Evolutionary conservation across 2,113 vertebrate species (phyloP).

Genomic region (Pipa parva): DNA sequence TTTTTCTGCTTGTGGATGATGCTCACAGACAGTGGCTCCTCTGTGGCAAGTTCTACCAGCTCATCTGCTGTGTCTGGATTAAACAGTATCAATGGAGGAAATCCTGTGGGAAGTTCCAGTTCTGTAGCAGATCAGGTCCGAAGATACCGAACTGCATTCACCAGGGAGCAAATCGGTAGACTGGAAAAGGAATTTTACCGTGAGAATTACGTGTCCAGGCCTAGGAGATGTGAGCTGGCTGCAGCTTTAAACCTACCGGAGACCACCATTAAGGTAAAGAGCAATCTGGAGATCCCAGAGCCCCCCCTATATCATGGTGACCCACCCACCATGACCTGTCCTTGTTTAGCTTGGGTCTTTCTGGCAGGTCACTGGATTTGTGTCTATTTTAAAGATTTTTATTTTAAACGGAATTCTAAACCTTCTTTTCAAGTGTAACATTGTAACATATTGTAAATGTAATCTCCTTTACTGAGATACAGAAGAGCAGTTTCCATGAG

Average conservation of each 20-base stretch:
- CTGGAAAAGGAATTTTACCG: conserved; percentile 90
- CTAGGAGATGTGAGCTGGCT: conserved; percentile 90
- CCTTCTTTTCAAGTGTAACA: too few relatives aligned
- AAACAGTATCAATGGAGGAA: conserved; percentile 68
- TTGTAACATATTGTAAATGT: too few relatives aligned
- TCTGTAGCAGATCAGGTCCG: conserved; percentile 83
- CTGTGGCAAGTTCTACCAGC: conserved; percentile 63
- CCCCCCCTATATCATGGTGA: too few relatives aligned
- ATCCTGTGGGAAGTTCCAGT: conserved; percentile 73
- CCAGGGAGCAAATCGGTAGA: conserved; percentile 81
- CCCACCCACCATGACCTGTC: not conserved
- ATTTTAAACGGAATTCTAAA: too few relatives aligned
- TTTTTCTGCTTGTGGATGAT: conserved; percentile 8
- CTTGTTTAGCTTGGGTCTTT: too few relatives aligned
- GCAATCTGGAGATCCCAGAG: too few relatives aligned
- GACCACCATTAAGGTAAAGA: conserved; percentile 94
- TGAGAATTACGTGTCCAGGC: conserved; percentile 90
- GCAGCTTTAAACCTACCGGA: conserved; percentile 93
- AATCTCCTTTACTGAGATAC: too few relatives aligned
- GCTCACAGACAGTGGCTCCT: conserved; percentile 74
- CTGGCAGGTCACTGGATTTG: too few relatives aligned
- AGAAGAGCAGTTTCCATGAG: too few relatives aligned
- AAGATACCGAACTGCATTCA: conserved; percentile 85
- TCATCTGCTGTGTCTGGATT: conserved; percentile 73
- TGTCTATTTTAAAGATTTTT: too few relatives aligned